Conservation (phyloP, 2,113 vertebrate genomes). For the Microtus pennsylvanicus region DNA sequence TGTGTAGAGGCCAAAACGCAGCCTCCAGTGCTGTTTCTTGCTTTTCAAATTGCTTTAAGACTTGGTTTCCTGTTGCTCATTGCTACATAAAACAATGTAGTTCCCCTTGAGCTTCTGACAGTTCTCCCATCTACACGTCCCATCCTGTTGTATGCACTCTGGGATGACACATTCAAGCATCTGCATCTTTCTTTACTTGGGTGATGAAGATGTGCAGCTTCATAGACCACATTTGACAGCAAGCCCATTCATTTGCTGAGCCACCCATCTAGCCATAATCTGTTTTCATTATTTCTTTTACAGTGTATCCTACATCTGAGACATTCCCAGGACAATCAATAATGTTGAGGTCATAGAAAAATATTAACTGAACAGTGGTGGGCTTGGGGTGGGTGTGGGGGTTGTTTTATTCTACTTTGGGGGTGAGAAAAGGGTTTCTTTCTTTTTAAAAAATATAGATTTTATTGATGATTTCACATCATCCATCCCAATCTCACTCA, state of each 20-base stretch:
- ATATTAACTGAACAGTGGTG: not conserved
- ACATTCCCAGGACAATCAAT: not conserved
- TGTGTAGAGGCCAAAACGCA: not conserved
- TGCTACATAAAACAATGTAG: not conserved
- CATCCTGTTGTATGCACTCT: no score
- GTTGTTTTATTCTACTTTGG: not conserved
- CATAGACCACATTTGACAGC: no score
- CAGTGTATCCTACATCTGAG: not conserved
- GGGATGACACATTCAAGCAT: not conserved
- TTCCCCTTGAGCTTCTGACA: not conserved
- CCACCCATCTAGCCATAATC: no score
- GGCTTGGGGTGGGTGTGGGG: no score
- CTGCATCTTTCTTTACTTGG: no score
- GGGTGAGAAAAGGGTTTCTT: not conserved
- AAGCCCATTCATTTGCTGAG: not conserved
- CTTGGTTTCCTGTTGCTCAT: no score
- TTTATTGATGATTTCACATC: not conserved
- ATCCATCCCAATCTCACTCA: not conserved
- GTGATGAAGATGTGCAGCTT: not conserved
- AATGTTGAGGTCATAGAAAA: not conserved
- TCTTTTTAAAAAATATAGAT: not conserved
- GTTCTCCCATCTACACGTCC: no score
- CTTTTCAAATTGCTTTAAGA: not conserved
- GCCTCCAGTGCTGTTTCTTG: no score
- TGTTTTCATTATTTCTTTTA: not conserved